Evolutionary conservation across 2,888 invertebrate species (phyloP).

Genomic region (Calameuta idolon): DNA sequence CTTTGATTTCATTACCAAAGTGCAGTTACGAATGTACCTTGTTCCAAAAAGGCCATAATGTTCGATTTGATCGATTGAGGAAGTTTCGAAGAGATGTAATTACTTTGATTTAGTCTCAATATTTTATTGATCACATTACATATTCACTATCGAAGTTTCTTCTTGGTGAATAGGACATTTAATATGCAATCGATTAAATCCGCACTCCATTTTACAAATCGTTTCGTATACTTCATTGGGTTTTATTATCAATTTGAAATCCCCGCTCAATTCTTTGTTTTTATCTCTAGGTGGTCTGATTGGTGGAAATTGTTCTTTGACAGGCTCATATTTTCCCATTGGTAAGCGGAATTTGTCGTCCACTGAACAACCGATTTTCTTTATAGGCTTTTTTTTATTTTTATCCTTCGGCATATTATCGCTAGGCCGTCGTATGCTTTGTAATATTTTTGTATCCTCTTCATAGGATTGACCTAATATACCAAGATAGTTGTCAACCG

Average conservation of each 20-base stretch:
- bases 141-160: neutral
- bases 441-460: neutral
- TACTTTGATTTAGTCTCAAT: neutral
- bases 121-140: neutral
- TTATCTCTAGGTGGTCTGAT: constrained; percentile 12
- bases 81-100: neutral
- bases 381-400: neutral
- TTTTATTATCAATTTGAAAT: constrained; percentile 14
- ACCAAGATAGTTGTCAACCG: neutral
- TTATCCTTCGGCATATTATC: neutral
- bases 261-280: constrained; percentile 11
- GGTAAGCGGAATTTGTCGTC: neutral
- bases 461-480: neutral
- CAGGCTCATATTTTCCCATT: neutral
- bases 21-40: neutral
- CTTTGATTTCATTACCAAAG: neutral
- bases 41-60: neutral
- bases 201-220: constrained; percentile 17
- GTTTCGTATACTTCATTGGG: constrained; percentile 16
- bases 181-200: constrained; percentile 7
- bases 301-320: constrained; percentile 3
- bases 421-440: neutral
- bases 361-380: neutral
- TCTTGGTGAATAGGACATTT: constrained; percentile 17
- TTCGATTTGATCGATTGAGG: neutral